Evolutionary conservation across 2,888 invertebrate species (phyloP), one percentile per base, ranked within the genome.

Genomic region (Adelognathus sp.): DNA sequence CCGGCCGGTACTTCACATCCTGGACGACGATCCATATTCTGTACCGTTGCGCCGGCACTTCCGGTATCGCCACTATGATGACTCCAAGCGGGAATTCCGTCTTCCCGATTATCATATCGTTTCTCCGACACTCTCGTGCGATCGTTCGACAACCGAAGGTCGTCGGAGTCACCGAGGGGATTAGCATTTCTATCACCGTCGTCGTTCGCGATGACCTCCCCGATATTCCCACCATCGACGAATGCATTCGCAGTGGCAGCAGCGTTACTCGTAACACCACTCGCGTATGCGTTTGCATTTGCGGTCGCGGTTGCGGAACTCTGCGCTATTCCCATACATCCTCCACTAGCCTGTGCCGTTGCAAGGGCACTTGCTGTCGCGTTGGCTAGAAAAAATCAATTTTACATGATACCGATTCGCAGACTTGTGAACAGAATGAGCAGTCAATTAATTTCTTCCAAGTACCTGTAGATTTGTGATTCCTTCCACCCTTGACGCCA

Each of bases 401-500:
- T 21, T 46, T 9, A 46, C 21, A 9, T 2, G n/a, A 2, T 4
- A 36, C n/a, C 36, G 36, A 36, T 36, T n/a, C 11, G 4, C 2
- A 1, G n/a, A 36, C 36, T 36, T 9, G n/a, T 36, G n/a, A 2
- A 36, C 3, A 36, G n/a, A 36, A 3, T 36, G n/a, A 36, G n/a
- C n/a, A 0, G n/a, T n/a, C 3, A 36, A n/a, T 2, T 5, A 46
- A 46, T 21, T 29, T 50, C 7, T 27, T 31, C 1, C n/a, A 29
- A 36, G 7, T 29, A 79, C 78, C 78, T 50, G 66, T 31, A 5
- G 73, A 36, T 64, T 58, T 63, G 18, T 52, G 21, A 7, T 14
- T 7, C 9, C 72, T 41, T 39, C 66, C 77, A 27, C 78, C 70
- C 36, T 79, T 79, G 11, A 79, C 74, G 18, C 78, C 78, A 52